Evolutionary conservation across 2,113 vertebrate genomes (phyloP).

Genomic region (Bos indicus): DNA sequence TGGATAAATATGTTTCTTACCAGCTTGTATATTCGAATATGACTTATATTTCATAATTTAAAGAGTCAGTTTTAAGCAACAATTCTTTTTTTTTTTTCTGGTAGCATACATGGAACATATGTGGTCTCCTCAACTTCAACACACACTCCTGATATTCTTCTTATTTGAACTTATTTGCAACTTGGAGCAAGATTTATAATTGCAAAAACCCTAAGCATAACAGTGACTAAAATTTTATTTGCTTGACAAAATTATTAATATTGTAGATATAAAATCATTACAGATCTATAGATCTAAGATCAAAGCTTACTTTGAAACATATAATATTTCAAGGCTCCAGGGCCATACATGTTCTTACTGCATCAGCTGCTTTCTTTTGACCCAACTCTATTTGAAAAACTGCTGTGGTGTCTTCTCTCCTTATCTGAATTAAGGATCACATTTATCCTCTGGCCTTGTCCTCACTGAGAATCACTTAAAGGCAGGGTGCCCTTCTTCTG

Average conservation of each 20-base stretch:
- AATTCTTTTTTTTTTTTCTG: background rate
- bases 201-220: background rate
- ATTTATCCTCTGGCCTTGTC: background rate
- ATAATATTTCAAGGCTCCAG: background rate
- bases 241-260: background rate
- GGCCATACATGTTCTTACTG: background rate
- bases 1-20: background rate
- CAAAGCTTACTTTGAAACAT: background rate
- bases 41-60: background rate
- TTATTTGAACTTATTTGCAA: background rate
- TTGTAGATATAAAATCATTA: background rate
- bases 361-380: background rate
- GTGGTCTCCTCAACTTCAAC: background rate
- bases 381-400: conserved; percentile 8
- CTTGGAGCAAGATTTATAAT: background rate
- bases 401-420: background rate
- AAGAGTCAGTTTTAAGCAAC: background rate
- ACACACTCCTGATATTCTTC: background rate
- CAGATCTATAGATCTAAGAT: background rate
- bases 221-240: background rate
- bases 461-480: background rate
- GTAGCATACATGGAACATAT: background rate
- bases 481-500: background rate
- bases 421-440: background rate
- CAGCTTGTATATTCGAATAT: background rate